phyloP scores from a whole-genome alignment of 2,888 invertebrate genomes.

The Metacarcinus magister region DNA sequence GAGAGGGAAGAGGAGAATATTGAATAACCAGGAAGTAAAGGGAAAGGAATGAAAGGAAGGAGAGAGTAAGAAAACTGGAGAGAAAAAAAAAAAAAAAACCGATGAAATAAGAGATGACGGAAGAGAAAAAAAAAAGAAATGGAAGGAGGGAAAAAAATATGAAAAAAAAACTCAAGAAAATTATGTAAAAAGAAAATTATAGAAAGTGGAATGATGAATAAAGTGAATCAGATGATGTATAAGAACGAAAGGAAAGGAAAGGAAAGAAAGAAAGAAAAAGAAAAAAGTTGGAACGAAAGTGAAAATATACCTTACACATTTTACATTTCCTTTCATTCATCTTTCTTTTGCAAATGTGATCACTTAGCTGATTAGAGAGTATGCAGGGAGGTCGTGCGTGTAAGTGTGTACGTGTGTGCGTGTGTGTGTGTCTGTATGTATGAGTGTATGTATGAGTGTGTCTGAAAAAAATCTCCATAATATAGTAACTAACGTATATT shows the following conservation, averaged over 20 bases:
- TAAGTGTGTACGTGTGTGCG: constrained; percentile 4
- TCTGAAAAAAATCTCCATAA: no score
- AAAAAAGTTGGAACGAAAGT: no score
- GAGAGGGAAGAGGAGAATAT: not conserved
- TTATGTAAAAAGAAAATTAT: not conserved
- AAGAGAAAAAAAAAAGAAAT: not conserved
- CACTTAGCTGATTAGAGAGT: not conserved
- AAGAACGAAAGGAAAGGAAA: no score
- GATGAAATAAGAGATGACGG: not conserved
- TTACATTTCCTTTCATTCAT: not conserved
- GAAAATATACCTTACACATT: not conserved
- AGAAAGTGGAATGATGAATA: no score
- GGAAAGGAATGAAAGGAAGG: not conserved
- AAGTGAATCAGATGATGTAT: no score
- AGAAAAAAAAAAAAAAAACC: constrained; percentile 15
- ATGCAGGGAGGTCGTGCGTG: not conserved
- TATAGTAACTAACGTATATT: no score
- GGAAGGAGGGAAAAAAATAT: not conserved
- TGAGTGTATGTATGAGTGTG: not conserved
- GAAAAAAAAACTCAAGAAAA: no score
- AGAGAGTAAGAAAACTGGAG: constrained; percentile 47
- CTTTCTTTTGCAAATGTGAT: not conserved
- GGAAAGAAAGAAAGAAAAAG: no score
- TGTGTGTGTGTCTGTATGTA: constrained; percentile 15
- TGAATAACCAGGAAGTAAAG: not conserved